Conservation (phyloP, 2,797 vertebrate species). For the Orestias chungarensis region DNA sequence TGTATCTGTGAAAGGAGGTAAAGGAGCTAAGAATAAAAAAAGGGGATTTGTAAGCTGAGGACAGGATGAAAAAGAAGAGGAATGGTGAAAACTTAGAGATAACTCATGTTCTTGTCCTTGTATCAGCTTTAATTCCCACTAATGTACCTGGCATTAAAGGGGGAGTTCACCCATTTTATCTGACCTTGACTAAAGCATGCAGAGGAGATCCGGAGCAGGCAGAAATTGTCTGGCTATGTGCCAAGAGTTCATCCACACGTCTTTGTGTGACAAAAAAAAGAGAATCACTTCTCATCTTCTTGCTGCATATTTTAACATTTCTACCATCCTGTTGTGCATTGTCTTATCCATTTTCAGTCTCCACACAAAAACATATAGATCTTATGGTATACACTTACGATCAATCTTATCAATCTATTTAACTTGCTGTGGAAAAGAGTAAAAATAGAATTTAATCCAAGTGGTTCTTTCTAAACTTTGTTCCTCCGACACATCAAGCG, state of each 20-base stretch:
- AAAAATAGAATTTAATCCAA: slow-evolving; percentile 51
- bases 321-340: slow-evolving; percentile 27
- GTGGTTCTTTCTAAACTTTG: slow-evolving; percentile 36
- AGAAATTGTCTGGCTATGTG: slow-evolving; percentile 59
- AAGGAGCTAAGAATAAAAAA: slow-evolving; percentile 9
- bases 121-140: slow-evolving; percentile 72
- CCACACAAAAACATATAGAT: not conserved
- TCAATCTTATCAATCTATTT: slow-evolving; percentile 14
- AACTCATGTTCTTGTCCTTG: slow-evolving; percentile 70
- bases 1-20: slow-evolving; percentile 14
- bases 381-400: slow-evolving; percentile 5
- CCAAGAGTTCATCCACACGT: slow-evolving; percentile 60
- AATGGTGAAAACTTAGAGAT: slow-evolving; percentile 53
- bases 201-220: slow-evolving; percentile 51
- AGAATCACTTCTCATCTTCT: slow-evolving; percentile 38
- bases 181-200: slow-evolving; percentile 73
- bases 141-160: slow-evolving; percentile 76
- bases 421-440: slow-evolving; percentile 17
- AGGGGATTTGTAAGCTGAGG: too few relatives aligned
- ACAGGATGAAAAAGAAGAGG: slow-evolving; percentile 36
- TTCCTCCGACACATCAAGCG: slow-evolving; percentile 36
- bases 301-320: slow-evolving; percentile 55
- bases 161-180: slow-evolving; percentile 75
- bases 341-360: slow-evolving; percentile 8
- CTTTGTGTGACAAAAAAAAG: slow-evolving; percentile 40